Evolutionary conservation across 2,797 vertebrate genomes (phyloP), one percentile per base, ranked within the genome.

Genomic region (Coccyzus lansbergi): DNA sequence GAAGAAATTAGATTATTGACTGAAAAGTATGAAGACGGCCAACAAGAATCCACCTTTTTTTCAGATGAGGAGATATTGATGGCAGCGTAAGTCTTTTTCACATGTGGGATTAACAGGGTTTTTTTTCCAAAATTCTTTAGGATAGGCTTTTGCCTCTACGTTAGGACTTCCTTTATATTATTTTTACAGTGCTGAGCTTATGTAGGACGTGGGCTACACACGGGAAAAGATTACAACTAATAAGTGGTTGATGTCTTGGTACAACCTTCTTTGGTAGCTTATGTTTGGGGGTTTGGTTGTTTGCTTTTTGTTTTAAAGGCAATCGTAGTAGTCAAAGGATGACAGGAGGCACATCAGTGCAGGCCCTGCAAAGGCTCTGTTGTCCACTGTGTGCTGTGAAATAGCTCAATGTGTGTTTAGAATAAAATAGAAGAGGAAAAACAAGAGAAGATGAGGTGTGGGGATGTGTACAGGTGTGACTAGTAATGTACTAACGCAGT

Each of bases 1-100:
- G 97, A 97, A 79, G 98, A 99, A 95, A 98, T 99, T 42, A 51
- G 91, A 46, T 60, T 59, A 1, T 78, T 98, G 90, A 63, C 97
- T 85, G 63, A 91, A 28, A 96, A 98, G 42, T 95, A 96, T 69
- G 93, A 98, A 78, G 94, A 97, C 2, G 55, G 42, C 46, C 77
- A 86, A 38, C 94, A 96, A 29, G 95, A 97, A 71, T 83, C 96
- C 31, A 72, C 83, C 0, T 90, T 97, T 24, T 88, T 97, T 63
- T 97, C 98, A 55, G 93, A 93, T 11, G 91, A 96, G 93, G 86
- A 96, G n/a, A 90, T 98, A 92, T 76, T 95, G 26, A 83, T 91
- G 7, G 81, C 98, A 42, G 56, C 98, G 98, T 99, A 94, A 83
- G 98, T 76, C 16, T 46, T 69, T 70, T 55, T 12, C 4, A 18